Percentiles rank a stretch among this genome's conserved stretches.
Conservation (phyloP, 30 jellyfish, hydroid and myxozoan species). For the Cassiopea andromeda region DNA sequence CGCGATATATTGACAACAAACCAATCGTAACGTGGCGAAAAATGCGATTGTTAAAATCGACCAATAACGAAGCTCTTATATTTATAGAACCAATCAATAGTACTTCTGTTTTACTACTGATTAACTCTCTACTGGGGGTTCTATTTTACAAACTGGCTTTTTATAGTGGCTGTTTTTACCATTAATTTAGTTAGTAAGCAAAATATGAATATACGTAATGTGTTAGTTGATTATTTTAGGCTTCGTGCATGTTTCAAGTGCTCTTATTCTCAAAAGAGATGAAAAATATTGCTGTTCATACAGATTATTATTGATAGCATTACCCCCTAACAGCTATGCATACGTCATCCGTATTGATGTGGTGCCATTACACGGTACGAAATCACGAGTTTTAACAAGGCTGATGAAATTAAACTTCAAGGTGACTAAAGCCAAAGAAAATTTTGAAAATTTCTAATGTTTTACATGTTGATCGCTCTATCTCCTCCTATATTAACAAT, state of each 20-base stretch:
- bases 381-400: constrained; percentile 45
- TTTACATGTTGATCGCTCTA: neutral
- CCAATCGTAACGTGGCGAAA: constrained; percentile 1
- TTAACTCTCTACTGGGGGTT: neutral
- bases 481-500: no score
- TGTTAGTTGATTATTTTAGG: no score
- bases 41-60: constrained; percentile 3
- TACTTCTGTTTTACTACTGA: neutral
- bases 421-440: neutral
- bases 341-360: constrained; percentile 49
- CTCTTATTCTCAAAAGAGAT: neutral
- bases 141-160: neutral
- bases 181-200: neutral
- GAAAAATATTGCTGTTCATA: no score
- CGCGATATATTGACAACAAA: no score
- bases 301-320: neutral
- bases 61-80: neutral
- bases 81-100: constrained; percentile 12
- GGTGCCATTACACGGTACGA: constrained; percentile 27
- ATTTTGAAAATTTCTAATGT: neutral
- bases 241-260: no score
- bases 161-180: neutral
- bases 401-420: constrained; percentile 1
- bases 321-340: constrained; percentile 10
- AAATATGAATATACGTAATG: neutral